Evolutionary conservation across 30 jellyfish, hydroid and myxozoan genomes (phyloP).

Genomic region (Catostylus mosaicus): DNA sequence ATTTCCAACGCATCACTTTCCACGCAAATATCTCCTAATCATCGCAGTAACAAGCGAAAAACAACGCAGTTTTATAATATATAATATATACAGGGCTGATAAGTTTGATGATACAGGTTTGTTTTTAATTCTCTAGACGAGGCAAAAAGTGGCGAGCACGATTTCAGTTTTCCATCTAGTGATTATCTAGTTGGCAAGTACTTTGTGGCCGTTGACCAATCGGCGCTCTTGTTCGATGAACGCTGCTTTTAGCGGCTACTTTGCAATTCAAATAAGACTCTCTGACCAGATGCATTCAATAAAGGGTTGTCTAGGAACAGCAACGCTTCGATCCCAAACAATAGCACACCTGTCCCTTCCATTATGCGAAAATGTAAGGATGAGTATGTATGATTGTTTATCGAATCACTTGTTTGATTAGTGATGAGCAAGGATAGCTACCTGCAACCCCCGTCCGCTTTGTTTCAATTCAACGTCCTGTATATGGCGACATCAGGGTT

Average conservation of each 20-base stretch:
- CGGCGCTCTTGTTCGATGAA: slow-evolving; percentile 34
- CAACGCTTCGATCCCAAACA: slow-evolving; percentile 63
- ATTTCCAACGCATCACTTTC: not conserved
- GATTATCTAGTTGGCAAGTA: slow-evolving; percentile 63
- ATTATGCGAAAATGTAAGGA: slow-evolving; percentile 61
- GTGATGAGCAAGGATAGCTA: slow-evolving; percentile 6
- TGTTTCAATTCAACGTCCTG: not conserved
- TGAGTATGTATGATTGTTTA: slow-evolving; percentile 26
- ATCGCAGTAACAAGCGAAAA: not conserved
- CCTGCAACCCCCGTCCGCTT: slow-evolving; percentile 12
- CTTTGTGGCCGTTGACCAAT: slow-evolving; percentile 60
- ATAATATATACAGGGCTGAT: not conserved
- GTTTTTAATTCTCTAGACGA: not conserved
- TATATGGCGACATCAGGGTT: not conserved
- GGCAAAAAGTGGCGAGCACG: slow-evolving; percentile 69
- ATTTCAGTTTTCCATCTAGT: slow-evolving; percentile 43
- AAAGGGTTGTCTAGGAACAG: slow-evolving; percentile 68
- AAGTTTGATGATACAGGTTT: slow-evolving; percentile 6
- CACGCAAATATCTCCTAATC: not conserved
- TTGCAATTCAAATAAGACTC: slow-evolving; percentile 65
- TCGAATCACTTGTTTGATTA: slow-evolving; percentile 41
- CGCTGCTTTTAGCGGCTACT: slow-evolving; percentile 80
- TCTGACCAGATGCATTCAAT: slow-evolving; percentile 69
- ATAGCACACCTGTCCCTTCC: slow-evolving; percentile 71
- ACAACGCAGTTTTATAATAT: not conserved